Base-by-base conservation (phyloP, 92 coral and sea anemone species). In the Siderastrea radians region DNA sequence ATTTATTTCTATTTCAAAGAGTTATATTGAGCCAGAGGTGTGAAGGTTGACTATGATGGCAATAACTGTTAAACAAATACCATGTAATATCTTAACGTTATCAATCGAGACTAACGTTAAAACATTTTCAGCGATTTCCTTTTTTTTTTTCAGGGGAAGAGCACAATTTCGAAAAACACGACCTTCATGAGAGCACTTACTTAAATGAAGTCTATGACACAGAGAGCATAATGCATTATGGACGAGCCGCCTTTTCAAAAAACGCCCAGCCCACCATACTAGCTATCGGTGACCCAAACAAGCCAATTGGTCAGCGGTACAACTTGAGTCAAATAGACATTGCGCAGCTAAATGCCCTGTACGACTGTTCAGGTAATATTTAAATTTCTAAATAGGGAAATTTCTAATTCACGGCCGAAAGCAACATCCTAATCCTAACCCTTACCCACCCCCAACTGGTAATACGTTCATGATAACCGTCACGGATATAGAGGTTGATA, bases 111-210 rank as follows among this genome's bases (percentile, higher is more conserved):
- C 45, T 68, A 17, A 68, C 3, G 5, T 17, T 68, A 12, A 14
- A 16, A 16, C 9, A 17, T 44, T 68, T 43, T 26, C 38, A 26
- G 38, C 38, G 38, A 4, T 16, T 9, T 16, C 48, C 7, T 43
- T 17, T 38, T 26, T 38, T 26, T 52, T 70, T 85, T 80, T 47
- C 75, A 95, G 98, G 98, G 8, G 75, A 72, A 66, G 91, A 89
- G n/a, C 91, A 87, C 84, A 95, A 95, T 78, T 95, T 95, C 59
- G 83, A 93, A 77, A 95, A 92, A 77, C 93, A 95, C 59, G 49
- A 89, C 15, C 94, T 76, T 62, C 85, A 88, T 0, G n/a, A n/a
- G 50, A 70, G 93, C 52, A 96, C 93, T 77, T 73, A 49, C 45
- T 86, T 95, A 51, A 84, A 87, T 26, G 38, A 26, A 26, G 38